Evolutionary conservation across 2,113 vertebrate species (phyloP).

Genomic region (Platysternon megacephalum): DNA sequence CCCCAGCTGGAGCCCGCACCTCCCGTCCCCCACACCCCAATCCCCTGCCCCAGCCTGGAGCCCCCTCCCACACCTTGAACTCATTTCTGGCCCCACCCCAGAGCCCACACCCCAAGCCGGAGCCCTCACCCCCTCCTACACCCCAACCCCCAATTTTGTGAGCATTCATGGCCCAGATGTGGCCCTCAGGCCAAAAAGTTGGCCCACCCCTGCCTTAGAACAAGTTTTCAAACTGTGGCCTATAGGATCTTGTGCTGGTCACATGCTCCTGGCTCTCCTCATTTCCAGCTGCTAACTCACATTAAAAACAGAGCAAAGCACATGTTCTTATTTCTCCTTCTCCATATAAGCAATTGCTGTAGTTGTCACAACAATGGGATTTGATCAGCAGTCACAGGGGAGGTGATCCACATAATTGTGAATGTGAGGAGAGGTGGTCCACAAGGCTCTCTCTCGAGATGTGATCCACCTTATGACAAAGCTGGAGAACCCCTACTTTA

Average conservation of each 20-base stretch:
- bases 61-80: too few species aligned
- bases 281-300: background rate
- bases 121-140: too few species aligned
- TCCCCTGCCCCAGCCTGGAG: too few species aligned
- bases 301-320: background rate
- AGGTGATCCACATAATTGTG: background rate
- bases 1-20: too few species aligned
- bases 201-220: too few species aligned
- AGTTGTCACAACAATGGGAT: background rate
- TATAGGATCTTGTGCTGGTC: background rate
- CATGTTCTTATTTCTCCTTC: background rate
- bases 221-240: background rate
- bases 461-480: background rate
- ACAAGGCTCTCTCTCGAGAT: rapidly evolving
- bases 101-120: too few species aligned
- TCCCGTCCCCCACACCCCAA: too few species aligned
- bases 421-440: background rate
- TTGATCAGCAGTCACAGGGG: background rate
- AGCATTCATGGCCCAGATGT: too few species aligned
- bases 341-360: background rate
- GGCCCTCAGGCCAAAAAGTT: too few species aligned
- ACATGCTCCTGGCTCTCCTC: background rate
- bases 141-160: too few species aligned
- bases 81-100: too few species aligned
- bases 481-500: background rate